Percentiles rank a stretch among this genome's conserved stretches.
These are phyloP conservation scores for Raja brachyura DNA, from an alignment of 2,113 vertebrate species.

Conservation along the genomic window DNA sequence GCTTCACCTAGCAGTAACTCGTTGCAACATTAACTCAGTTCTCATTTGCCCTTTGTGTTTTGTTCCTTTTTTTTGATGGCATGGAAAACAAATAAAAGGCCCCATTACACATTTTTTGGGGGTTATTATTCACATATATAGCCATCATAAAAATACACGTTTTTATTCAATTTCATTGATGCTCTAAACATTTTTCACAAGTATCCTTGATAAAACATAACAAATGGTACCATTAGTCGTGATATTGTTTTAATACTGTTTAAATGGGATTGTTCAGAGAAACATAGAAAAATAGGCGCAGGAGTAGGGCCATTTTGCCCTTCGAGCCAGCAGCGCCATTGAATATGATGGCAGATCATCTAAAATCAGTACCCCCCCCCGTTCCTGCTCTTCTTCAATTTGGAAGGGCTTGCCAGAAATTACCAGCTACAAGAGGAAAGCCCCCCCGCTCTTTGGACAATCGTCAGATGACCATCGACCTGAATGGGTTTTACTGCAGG, in stretches of 20 bases:
- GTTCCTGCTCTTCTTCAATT: too few species aligned
- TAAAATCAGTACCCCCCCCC: too few species aligned
- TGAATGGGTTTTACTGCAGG: too few species aligned
- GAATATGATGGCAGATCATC: too few species aligned
- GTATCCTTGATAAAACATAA: not conserved
- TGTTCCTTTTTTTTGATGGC: not conserved
- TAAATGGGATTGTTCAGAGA: not conserved
- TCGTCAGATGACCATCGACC: too few species aligned
- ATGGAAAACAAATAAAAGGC: not conserved
- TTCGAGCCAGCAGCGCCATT: too few species aligned
- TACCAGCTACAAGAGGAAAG: too few species aligned
- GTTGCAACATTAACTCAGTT: not conserved
- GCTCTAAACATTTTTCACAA: not conserved
- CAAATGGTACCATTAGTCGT: not conserved
- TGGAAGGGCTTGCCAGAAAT: too few species aligned
- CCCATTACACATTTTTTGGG: not conserved
- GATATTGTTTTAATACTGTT: not conserved
- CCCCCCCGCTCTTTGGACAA: too few species aligned
- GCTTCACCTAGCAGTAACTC: too few species aligned
- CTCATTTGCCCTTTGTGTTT: not conserved
- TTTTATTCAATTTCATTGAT: not conserved
- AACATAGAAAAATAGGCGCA: too few species aligned
- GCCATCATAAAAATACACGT: not conserved
- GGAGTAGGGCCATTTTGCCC: too few species aligned
- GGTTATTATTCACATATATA: not conserved